Percentiles rank a stretch among this genome's conserved stretches.
Conservation (phyloP, 1,140 invertebrate species). For the Harpegnathos saltator region DNA sequence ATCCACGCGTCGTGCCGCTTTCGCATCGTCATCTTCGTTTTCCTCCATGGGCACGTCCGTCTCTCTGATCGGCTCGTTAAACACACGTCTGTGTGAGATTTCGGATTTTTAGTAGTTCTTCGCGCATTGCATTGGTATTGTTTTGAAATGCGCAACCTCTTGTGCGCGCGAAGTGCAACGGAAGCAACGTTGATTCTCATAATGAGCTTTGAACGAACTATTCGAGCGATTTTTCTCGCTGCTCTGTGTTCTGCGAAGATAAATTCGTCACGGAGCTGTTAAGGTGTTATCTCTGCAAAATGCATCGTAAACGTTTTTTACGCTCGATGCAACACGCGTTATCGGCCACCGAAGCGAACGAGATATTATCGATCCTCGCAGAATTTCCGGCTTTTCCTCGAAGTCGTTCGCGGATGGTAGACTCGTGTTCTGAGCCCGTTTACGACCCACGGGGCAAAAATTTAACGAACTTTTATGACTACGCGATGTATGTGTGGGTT, state of each 20-base stretch:
- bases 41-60: not conserved
- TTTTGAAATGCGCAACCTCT: not conserved
- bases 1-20: not conserved
- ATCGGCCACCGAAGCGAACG: not conserved
- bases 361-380: not conserved
- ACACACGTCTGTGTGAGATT: constrained; percentile 7
- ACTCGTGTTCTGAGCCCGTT: not conserved
- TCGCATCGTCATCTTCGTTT: not conserved
- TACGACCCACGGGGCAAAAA: not conserved
- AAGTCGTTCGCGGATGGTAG: not conserved
- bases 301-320: not conserved
- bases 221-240: no score
- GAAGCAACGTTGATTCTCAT: no score
- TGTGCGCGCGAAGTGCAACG: no score
- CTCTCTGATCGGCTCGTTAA: not conserved
- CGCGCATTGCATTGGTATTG: not conserved
- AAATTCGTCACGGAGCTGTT: not conserved
- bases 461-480: constrained; percentile 18
- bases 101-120: constrained; percentile 11
- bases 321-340: not conserved
- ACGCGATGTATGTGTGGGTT: not conserved
- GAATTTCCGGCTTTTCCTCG: constrained; percentile 1
- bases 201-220: no score
- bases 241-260: no score
- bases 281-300: not conserved